Evolutionary conservation across 92 coral and sea anemone species (phyloP).

Genomic region (Porites cylindrica): DNA sequence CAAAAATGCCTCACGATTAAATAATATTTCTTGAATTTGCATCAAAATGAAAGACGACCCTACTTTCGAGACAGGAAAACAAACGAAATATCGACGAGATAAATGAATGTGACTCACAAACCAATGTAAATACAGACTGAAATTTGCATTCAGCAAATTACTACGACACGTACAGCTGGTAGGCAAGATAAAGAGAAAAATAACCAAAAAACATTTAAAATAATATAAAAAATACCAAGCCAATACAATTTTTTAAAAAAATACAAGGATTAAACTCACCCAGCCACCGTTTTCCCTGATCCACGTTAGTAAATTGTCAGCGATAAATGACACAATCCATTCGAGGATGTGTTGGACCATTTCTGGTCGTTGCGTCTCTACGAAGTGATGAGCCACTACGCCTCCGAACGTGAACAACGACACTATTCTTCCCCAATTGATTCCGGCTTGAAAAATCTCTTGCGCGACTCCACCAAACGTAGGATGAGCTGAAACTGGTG

Average conservation of each 20-base stretch:
- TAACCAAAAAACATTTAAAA: conserved; percentile 56
- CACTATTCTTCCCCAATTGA: conserved; percentile 98
- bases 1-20: not conserved
- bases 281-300: conserved; percentile 97
- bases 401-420: conserved; percentile 97
- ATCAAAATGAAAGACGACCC: conserved; percentile 31
- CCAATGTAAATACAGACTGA: conserved; percentile 49
- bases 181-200: conserved; percentile 39
- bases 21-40: conserved; percentile 17
- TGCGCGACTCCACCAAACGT: conserved; percentile 93
- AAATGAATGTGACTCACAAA: conserved; percentile 48
- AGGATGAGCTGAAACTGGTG: conserved; percentile 82
- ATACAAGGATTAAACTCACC: conserved; percentile 68
- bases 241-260: not conserved
- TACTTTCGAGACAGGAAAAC: conserved; percentile 21
- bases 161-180: conserved; percentile 50
- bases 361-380: conserved; percentile 93
- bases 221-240: conserved; percentile 33
- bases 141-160: conserved; percentile 53
- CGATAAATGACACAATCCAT: conserved; percentile 89
- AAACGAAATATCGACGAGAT: conserved; percentile 27
- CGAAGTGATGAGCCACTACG: conserved; percentile 96
- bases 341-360: conserved; percentile 88
- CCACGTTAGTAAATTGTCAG: conserved; percentile 86
- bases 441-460: conserved; percentile 94